Base-by-base conservation (phyloP, 2,113 vertebrate species). In the Oryzias melastigma region DNA sequence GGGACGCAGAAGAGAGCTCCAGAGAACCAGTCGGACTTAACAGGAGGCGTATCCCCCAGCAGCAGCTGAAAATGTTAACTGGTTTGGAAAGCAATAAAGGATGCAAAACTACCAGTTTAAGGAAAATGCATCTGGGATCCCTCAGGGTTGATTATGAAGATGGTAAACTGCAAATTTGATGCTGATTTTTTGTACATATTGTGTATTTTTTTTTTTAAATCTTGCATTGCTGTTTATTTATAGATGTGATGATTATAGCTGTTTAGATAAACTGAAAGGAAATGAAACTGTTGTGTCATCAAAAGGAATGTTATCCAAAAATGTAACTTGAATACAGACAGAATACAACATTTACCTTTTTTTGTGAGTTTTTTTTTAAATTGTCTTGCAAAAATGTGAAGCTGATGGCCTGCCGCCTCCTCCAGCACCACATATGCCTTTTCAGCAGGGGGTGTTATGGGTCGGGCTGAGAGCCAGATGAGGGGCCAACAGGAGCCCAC, bases 381-480 rank as follows among this genome's bases (percentile, higher is more conserved):
- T 63, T 54, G 61, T 14, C 35, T 29, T 42, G 57, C 8, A 44
- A 72, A 65, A 75, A 68, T 63, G 57, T 50, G 56, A 65, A 18
- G 41, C 69, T 29, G 68, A 54, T 60, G 20, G 62, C 66, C 75
- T 76, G 72, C 79, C 71, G 55, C 58, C 63, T 41, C 61, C 73
- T 72, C 62, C 68, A 58, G 40, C 59, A 17, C 75, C 77, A 77
- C 85, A 90, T 90, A 90, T 89, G 90, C 67, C 79, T 46, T 42
- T 62, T 57, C 76, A 63, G 82, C 54, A 65, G 87, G 89, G 83
- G 87, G 76, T 65, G 68, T 61, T 44, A 46, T 67, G 60, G 75
- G 64, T 72, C 78, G 69, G 84, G 80, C 87, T 71, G 68, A 52
- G 62, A 72, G 85, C 78, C 85, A 88, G 81, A 88, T 83, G 83